Conservation (phyloP, 2,113 vertebrate genomes). For the Tyto alba region DNA sequence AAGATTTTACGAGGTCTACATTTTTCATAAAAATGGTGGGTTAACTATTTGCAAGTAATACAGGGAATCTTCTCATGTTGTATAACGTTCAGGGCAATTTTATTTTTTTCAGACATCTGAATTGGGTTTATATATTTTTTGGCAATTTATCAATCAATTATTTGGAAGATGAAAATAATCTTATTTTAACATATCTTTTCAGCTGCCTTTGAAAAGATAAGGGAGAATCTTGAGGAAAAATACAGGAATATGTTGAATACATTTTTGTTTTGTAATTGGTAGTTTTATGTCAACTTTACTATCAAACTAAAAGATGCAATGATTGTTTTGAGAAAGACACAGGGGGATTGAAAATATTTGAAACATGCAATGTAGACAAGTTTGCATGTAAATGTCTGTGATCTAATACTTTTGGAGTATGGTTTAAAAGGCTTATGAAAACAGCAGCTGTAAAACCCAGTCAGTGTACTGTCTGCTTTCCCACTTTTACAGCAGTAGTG, state of each 20-base stretch:
- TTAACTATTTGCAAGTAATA: not conserved
- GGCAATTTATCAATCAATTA: not conserved
- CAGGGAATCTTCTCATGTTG: not conserved
- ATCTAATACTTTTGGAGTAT: not conserved
- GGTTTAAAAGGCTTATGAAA: not conserved
- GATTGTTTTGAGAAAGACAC: not conserved
- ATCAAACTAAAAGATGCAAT: not conserved
- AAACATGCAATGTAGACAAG: not conserved
- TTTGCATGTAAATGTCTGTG: not conserved
- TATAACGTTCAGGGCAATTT: not conserved
- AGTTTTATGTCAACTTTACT: not conserved
- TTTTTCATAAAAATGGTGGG: not conserved
- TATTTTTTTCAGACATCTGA: not conserved
- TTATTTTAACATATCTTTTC: conserved; percentile 5
- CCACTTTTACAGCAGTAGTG: not conserved
- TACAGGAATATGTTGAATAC: not conserved
- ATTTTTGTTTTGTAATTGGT: not conserved
- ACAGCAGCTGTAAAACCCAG: not conserved
- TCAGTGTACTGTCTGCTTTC: not conserved
- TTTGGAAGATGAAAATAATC: not conserved
- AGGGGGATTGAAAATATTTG: not conserved
- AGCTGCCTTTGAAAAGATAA: not conserved
- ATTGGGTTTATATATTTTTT: not conserved
- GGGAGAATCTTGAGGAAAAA: not conserved
- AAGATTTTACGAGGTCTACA: not conserved